phyloP scores from a whole-genome alignment of 2,797 vertebrate genomes.

The Capromys pilorides region DNA sequence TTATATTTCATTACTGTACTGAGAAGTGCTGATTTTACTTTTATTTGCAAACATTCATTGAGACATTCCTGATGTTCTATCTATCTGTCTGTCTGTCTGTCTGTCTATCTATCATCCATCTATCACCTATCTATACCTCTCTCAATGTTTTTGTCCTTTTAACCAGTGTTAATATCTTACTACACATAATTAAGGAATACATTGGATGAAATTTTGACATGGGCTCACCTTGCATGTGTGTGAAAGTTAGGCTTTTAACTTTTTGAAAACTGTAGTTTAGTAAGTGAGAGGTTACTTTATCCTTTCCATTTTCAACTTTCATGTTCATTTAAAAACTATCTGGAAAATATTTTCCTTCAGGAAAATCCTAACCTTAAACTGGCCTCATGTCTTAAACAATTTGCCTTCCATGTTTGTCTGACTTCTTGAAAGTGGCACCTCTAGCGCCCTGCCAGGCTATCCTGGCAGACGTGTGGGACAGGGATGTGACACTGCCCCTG shows the following conservation, averaged over 20 bases:
- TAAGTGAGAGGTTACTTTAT: neutral
- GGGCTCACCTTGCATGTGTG: neutral
- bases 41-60: neutral
- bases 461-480: neutral
- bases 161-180: neutral
- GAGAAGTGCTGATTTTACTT: too few relatives aligned
- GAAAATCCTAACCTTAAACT: slow-evolving; percentile 7
- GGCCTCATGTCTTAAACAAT: neutral
- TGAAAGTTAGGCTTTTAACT: neutral
- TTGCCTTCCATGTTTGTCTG: neutral
- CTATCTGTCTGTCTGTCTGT: neutral
- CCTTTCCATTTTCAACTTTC: neutral
- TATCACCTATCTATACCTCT: neutral
- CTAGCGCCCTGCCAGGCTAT: neutral
- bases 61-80: neutral
- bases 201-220: neutral
- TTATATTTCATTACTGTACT: neutral
- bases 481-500: neutral
- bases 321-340: slow-evolving; percentile 5
- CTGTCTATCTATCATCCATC: neutral
- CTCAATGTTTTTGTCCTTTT: neutral
- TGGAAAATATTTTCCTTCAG: neutral
- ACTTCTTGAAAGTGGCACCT: neutral
- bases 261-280: slow-evolving; percentile 25
- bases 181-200: neutral